Evolutionary conservation across 2,888 invertebrate genomes (phyloP), one percentile per base, ranked within the genome.

Genomic region (Drosophila affinis): DNA sequence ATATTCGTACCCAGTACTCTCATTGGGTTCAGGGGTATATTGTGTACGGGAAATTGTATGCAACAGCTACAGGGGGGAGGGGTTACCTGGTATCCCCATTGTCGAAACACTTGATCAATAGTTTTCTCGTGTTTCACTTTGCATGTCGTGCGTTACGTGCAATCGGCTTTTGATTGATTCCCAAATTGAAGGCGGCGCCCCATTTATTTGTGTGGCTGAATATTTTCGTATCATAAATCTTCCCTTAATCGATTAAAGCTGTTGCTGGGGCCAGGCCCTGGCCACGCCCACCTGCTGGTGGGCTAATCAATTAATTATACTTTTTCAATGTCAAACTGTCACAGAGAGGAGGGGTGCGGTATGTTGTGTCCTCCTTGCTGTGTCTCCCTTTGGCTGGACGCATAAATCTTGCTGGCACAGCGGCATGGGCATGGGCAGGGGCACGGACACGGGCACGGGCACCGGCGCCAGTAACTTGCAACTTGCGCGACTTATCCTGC

Each of bases 281-380:
- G 72, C 47, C 72, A 72, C 75, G 78, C 83, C 88, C 78, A 72
- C 69, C 60, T 70, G 77, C 77, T 62, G 70, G 69, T 64, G 72
- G 77, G 76, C 74, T 81, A 79, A 79, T 79, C 87, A 87, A 90
- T 90, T 89, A 89, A 87, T 90, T 83, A 81, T 77, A 79, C 78
- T 89, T 89, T 82, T 87, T 86, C 87, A 90, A 88, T 83, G 89
- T 89, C 88, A 89, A 83, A 75, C 82, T 81, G 83, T 81, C 81
- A 72, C 62, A 49, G 53, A 21, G 51, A 48, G 18, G 12, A 58
- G 24, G 57, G 39, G n/a, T 39, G 39, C 7, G 39, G 62, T 51
- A 54, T 48, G 48, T 48, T 32, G 34, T 62, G 51, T 51, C 57
- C 44, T 9, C 24, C 57, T 62, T 61, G 55, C 53, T 68, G 48